A percentile compares a stretch with the other conserved stretches of the same genome.
Conservation (phyloP, 2,888 invertebrate genomes). For the Hecatera dysodea region DNA sequence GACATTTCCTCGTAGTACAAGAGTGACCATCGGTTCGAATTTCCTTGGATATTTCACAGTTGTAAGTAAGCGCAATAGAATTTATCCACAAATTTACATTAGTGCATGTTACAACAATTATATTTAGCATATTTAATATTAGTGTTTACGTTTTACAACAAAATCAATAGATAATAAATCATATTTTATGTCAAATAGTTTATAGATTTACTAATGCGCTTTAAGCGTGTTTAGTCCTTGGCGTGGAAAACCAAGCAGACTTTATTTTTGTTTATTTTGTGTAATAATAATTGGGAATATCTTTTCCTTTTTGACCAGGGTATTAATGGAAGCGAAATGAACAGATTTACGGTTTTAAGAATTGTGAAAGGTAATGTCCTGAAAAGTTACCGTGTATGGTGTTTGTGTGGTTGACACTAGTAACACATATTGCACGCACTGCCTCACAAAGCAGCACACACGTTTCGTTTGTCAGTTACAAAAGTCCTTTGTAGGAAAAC, state of each 20-base stretch:
- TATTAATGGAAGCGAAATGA: neutral
- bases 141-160: constrained; percentile 21
- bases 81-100: neutral
- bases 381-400: neutral
- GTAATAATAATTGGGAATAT: neutral
- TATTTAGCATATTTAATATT: too few species aligned
- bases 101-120: neutral
- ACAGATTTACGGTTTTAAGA: neutral
- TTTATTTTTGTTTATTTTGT: constrained; percentile 4
- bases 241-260: constrained; percentile 3
- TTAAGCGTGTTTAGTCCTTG: constrained; percentile 21
- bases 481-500: constrained; percentile 71
- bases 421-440: constrained; percentile 45
- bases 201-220: constrained; percentile 38
- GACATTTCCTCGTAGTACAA: constrained; percentile 55
- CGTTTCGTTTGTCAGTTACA: constrained; percentile 55
- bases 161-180: constrained; percentile 32
- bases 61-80: neutral
- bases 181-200: constrained; percentile 23
- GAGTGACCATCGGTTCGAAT: constrained; percentile 22
- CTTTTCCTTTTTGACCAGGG: neutral
- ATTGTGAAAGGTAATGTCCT: constrained; percentile 21
- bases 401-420: constrained; percentile 11
- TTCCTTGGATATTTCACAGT: neutral
- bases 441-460: constrained; percentile 37